Conservation (phyloP, 1,140 invertebrate species). For the Caenorhabditis latens region DNA sequence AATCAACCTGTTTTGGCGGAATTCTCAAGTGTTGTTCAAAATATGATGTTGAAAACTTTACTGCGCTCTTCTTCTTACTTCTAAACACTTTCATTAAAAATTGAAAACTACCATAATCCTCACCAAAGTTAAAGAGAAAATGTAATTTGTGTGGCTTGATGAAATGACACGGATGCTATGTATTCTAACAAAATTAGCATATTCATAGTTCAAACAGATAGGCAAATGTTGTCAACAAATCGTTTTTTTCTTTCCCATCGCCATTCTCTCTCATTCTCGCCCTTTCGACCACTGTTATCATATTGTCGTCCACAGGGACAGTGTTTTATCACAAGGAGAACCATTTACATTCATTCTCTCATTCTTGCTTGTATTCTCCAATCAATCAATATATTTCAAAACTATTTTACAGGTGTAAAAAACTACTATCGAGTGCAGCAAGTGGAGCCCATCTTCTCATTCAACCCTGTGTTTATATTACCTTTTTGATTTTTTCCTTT, state of each 20-base stretch:
- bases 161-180: too few species aligned
- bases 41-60: neutral
- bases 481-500: neutral
- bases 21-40: neutral
- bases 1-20: neutral
- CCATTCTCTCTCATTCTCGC: neutral
- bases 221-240: neutral
- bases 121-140: too few species aligned
- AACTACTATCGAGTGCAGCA: neutral
- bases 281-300: slow-evolving; percentile 1
- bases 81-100: neutral
- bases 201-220: too few species aligned
- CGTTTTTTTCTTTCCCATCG: neutral
- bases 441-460: neutral
- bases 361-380: neutral
- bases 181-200: too few species aligned
- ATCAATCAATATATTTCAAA: slow-evolving; percentile 14
- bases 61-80: neutral
- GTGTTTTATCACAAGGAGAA: slow-evolving; percentile 26
- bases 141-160: too few species aligned
- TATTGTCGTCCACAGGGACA: slow-evolving; percentile 2
- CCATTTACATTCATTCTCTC: neutral
- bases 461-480: neutral
- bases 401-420: neutral
- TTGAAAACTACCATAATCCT: neutral